Base-by-base conservation (phyloP, 2,113 vertebrate genomes). In the Tringa solitaria region DNA sequence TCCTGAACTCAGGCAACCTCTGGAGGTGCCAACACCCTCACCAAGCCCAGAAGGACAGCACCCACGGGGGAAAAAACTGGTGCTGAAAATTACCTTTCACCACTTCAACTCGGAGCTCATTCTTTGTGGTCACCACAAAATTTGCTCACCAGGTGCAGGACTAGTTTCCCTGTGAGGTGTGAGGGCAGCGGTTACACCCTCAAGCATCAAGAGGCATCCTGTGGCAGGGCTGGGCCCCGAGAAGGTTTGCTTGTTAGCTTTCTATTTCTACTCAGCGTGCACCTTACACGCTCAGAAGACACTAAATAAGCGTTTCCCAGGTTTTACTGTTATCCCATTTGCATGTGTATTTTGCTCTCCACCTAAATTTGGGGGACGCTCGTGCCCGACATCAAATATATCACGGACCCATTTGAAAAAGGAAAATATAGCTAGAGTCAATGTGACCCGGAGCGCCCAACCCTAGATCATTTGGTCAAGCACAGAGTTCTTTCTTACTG, bases 61-160 rank as follows among this genome's bases (percentile, higher is more conserved):
- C 21, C 28, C 0, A 0, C 1, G 0, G 14, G 3, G 7, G 20
- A 27, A 60, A 78, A 81, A 72, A 20, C n/a, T 35, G 63, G 54
- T 65, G 85, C 50, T 83, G 74, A 93, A 89, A 93, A 87, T 65
- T 7, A 39, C 43, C 53, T 94, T 93, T 77, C 74, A 53, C 32
- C 78, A 59, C 79, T 50, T 76, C 57, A 68, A 1, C 28, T 65
- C 10, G 0, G 41, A 91, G 57, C 14, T 69, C 63, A 15, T 80
- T 89, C 75, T 35, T 57, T 0, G 2, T 57, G 15, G 30, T 17
- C 45, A 50, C 33, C 75, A 33, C 28, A 33, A 80, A 83, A 87
- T 18, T 26, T 5, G 3, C 63, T 74, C 54, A 28, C 4, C 79
- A 61, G 50, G 39, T 30, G n/a, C 72, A 74, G 54, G 82, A 3